phyloP scores from a whole-genome alignment of 30 jellyfish, hydroid and myxozoan species.

The Pelagia noctiluca region DNA sequence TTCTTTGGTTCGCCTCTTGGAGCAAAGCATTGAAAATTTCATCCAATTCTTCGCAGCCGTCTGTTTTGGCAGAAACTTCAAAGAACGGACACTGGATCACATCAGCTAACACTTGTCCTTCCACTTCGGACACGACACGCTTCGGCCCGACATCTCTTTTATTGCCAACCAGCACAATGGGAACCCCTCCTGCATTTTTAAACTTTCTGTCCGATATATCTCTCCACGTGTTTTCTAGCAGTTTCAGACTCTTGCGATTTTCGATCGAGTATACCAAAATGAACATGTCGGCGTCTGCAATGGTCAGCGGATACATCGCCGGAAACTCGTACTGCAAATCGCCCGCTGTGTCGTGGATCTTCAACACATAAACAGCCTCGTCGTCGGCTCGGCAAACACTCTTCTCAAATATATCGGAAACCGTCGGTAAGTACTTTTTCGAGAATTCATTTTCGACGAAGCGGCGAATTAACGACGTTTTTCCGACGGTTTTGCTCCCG shows the following conservation, averaged over 20 bases:
- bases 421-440: slow-evolving; percentile 62
- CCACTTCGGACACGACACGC: slow-evolving; percentile 46
- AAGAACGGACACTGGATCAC: slow-evolving; percentile 58
- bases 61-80: slow-evolving; percentile 71
- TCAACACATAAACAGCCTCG: slow-evolving; percentile 41
- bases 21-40: slow-evolving; percentile 29
- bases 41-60: slow-evolving; percentile 14
- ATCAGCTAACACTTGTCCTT: slow-evolving; percentile 57
- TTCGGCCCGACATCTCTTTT: slow-evolving; percentile 68
- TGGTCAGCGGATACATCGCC: slow-evolving; percentile 73
- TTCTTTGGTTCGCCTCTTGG: slow-evolving; percentile 22
- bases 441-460: slow-evolving; percentile 29
- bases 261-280: slow-evolving; percentile 69
- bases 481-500: slow-evolving; percentile 77
- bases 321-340: slow-evolving; percentile 74
- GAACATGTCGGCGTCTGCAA: slow-evolving; percentile 73
- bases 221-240: slow-evolving; percentile 17
- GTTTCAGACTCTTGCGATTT: slow-evolving; percentile 42
- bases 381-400: slow-evolving; percentile 59
- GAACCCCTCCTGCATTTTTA: slow-evolving; percentile 29
- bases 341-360: slow-evolving; percentile 77
- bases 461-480: slow-evolving; percentile 60
- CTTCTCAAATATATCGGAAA: slow-evolving; percentile 69
- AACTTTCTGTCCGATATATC: slow-evolving; percentile 41
- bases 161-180: slow-evolving; percentile 69